phyloP scores from a whole-genome alignment of 2,797 vertebrate genomes.

The Premnoplex brunnescens region DNA sequence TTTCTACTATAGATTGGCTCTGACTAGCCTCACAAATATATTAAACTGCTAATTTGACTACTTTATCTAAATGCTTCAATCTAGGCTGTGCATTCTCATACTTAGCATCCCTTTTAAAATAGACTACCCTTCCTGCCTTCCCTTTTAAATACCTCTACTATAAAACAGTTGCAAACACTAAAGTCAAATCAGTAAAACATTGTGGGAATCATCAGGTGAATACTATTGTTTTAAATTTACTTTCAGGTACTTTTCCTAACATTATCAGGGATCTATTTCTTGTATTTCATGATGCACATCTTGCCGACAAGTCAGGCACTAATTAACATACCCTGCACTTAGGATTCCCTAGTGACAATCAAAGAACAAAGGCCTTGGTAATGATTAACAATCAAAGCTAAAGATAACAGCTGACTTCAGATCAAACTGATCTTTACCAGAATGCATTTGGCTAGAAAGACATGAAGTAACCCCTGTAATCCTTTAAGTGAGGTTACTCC shows the following conservation, averaged over 20 bases:
- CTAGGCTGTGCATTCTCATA: neutral
- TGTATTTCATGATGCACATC: neutral
- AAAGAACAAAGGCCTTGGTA: slow-evolving; percentile 29
- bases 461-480: slow-evolving; percentile 59
- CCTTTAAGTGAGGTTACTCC: slow-evolving; percentile 59
- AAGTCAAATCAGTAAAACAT: neutral
- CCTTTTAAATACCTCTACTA: neutral
- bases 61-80: slow-evolving; percentile 4
- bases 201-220: neutral
- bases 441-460: slow-evolving; percentile 55
- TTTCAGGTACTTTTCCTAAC: neutral
- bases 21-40: neutral
- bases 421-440: slow-evolving; percentile 55
- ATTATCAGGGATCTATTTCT: neutral
- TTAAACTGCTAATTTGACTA: neutral
- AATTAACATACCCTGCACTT: neutral
- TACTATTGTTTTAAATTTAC: neutral
- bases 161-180: neutral
- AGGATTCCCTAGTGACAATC: neutral
- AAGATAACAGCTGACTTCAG: slow-evolving; percentile 52
- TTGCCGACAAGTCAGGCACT: neutral
- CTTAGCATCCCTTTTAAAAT: neutral
- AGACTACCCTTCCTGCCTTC: neutral
- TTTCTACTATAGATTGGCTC: neutral
- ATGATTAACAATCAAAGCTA: slow-evolving; percentile 46